These are phyloP conservation scores for Zaprionus bogoriensis DNA, from an alignment of 2,888 invertebrate genomes.

Conservation along the genomic window DNA sequence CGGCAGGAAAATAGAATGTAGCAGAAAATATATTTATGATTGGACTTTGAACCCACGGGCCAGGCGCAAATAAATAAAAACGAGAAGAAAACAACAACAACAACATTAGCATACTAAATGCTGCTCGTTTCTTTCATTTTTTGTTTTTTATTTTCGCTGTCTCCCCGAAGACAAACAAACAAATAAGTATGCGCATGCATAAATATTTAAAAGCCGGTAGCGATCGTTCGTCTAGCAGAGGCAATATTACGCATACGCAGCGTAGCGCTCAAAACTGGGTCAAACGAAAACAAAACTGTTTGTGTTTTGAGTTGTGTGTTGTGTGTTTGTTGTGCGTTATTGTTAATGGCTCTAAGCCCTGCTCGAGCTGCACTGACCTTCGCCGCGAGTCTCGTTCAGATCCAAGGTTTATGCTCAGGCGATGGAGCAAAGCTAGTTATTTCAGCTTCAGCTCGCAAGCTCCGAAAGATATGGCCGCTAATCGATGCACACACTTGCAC, in stretches of 20 bases:
- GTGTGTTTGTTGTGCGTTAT: conserved; percentile 5
- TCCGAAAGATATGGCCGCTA: background rate
- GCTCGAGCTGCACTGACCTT: conserved; percentile 28
- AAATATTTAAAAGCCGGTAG: conserved; percentile 68
- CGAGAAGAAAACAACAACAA: conserved; percentile 1
- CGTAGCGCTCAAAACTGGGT: conserved; percentile 53
- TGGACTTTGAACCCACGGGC: conserved; percentile 67
- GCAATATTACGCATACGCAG: conserved; percentile 59
- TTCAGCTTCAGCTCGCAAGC: conserved; percentile 22
- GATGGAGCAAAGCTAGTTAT: conserved; percentile 18
- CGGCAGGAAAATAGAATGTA: conserved; percentile 6
- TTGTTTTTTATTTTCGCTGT: conserved; percentile 3
- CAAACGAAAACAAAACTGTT: conserved; percentile 54
- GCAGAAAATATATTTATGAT: conserved; percentile 7
- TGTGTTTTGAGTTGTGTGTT: conserved; percentile 5
- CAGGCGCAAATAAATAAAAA: conserved; percentile 27
- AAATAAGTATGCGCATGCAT: conserved; percentile 17
- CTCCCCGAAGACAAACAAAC: conserved; percentile 1
- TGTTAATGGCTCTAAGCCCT: background rate
- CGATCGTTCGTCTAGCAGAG: conserved; percentile 45
- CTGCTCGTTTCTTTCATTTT: conserved; percentile 1
- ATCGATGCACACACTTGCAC: background rate
- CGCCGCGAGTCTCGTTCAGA: conserved; percentile 15
- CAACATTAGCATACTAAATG: conserved; percentile 7
- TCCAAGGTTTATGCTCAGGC: conserved; percentile 33